Evolutionary conservation across 37 sponge, comb jelly and placozoan species (phyloP).

Genomic region (Ephydatia muelleri): DNA sequence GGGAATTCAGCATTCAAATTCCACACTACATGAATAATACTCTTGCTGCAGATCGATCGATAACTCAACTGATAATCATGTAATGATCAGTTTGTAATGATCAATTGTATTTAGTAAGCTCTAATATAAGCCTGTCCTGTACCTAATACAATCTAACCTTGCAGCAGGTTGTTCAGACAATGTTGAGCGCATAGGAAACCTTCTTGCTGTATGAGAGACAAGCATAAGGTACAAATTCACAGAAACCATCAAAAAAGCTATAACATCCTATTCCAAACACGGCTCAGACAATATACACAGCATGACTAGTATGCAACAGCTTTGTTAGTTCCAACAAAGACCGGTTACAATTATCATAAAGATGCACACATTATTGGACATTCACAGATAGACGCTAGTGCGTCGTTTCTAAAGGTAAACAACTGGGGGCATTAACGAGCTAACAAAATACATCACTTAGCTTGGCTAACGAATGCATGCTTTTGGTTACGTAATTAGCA

Average conservation of each 20-base stretch:
- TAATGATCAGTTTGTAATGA: too few relatives aligned
- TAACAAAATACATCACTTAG: background rate
- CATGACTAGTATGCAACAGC: too few relatives aligned
- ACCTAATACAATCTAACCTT: slow-evolving; percentile 52
- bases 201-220: slow-evolving; percentile 74
- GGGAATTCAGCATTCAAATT: too few relatives aligned
- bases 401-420: background rate
- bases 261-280: too few relatives aligned
- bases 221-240: too few relatives aligned
- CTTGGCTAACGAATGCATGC: background rate
- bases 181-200: slow-evolving; percentile 97
- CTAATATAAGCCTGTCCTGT: background rate
- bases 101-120: background rate
- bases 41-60: too few relatives aligned
- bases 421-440: background rate
- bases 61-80: too few relatives aligned
- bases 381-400: background rate
- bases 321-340: too few relatives aligned
- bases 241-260: too few relatives aligned
- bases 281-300: too few relatives aligned
- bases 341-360: background rate
- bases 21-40: too few relatives aligned
- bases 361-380: background rate
- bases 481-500: background rate
- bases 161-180: slow-evolving; percentile 92